A percentile compares a stretch with the other conserved stretches of the same genome.
Evolutionary conservation across 1,140 invertebrate genomes (phyloP).

Genomic region (Euborellia annulipes): DNA sequence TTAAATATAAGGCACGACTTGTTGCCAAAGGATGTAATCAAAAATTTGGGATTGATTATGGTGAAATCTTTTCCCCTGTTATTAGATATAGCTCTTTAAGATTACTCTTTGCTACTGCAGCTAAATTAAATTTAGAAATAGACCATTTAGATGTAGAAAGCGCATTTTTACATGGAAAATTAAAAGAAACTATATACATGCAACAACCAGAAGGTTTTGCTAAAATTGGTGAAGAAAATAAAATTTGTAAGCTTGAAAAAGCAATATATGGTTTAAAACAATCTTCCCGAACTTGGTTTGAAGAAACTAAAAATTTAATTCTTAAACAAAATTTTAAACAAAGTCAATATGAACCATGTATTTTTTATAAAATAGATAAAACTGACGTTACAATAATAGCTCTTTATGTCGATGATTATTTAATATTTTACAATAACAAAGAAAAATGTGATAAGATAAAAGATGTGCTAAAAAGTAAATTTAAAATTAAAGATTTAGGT

Average conservation of each 20-base stretch:
- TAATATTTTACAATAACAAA: slow-evolving; percentile 4
- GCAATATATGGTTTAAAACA: slow-evolving; percentile 23
- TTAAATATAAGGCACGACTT: slow-evolving; percentile 26
- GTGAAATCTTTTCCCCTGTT: slow-evolving; percentile 25
- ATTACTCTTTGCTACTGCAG: slow-evolving; percentile 23
- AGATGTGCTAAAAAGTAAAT: too few species aligned
- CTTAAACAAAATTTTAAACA: not conserved
- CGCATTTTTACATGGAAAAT: slow-evolving; percentile 25
- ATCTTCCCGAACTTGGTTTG: slow-evolving; percentile 15
- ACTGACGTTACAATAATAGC: not conserved
- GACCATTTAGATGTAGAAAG: slow-evolving; percentile 24
- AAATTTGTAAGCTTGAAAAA: slow-evolving; percentile 13
- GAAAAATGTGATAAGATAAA: too few species aligned
- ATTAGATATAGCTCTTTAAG: slow-evolving; percentile 22
- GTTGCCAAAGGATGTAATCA: slow-evolving; percentile 25
- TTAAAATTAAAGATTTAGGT: too few species aligned
- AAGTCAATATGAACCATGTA: not conserved
- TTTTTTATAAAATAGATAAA: not conserved
- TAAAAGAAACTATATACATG: slow-evolving; percentile 26
- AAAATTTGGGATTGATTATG: slow-evolving; percentile 23
- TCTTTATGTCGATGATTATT: slow-evolving; percentile 2
- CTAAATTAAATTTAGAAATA: slow-evolving; percentile 20
- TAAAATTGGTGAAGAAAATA: slow-evolving; percentile 9
- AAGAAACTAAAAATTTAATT: not conserved
- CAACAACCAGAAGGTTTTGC: slow-evolving; percentile 22